phyloP scores from a whole-genome alignment of 2,113 vertebrate genomes.

The Hemicordylus capensis region DNA sequence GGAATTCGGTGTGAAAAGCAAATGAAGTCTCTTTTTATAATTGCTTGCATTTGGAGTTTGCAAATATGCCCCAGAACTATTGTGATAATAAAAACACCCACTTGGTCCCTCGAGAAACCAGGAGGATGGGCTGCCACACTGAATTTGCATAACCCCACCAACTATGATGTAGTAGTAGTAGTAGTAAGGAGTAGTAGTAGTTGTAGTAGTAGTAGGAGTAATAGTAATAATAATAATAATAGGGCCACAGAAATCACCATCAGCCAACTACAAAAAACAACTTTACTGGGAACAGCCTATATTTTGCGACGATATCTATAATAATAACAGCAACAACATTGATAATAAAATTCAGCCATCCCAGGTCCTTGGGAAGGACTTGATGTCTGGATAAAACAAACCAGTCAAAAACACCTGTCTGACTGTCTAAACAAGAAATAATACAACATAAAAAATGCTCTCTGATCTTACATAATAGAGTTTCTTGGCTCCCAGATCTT shows the following conservation, averaged over 20 bases:
- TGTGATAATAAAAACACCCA: conserved; percentile 33
- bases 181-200: not conserved
- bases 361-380: too few relatives aligned
- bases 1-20: conserved; percentile 28
- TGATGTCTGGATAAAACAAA: too few relatives aligned
- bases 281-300: too few relatives aligned
- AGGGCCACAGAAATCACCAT: too few relatives aligned
- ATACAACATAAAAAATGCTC: not conserved
- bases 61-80: conserved; percentile 15
- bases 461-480: not conserved
- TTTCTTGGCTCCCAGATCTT: not conserved
- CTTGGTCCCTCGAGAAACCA: conserved; percentile 9
- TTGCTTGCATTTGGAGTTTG: conserved; percentile 7
- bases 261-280: too few relatives aligned
- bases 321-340: too few relatives aligned
- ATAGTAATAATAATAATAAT: not conserved
- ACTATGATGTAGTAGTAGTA: fast-evolving
- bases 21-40: conserved; percentile 42
- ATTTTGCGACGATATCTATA: too few relatives aligned
- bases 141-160: not conserved
- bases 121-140: not conserved
- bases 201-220: not conserved
- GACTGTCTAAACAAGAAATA: too few relatives aligned
- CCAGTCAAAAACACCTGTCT: too few relatives aligned
- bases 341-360: too few relatives aligned